Conservation (phyloP, 2,888 invertebrate genomes). For the Gymnoscelis rufifasciata region DNA sequence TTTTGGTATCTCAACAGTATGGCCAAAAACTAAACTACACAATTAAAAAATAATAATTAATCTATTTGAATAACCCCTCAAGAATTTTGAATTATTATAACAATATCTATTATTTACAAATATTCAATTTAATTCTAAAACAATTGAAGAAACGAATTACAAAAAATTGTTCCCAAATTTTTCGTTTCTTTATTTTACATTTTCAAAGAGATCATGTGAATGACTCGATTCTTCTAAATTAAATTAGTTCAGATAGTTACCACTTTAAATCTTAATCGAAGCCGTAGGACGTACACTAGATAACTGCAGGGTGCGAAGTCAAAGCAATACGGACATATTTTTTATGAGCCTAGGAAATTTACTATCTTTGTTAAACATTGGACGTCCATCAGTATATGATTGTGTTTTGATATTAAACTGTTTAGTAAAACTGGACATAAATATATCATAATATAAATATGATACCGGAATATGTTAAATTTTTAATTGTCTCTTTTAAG, state of each 20-base stretch:
- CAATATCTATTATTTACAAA: constrained; percentile 24
- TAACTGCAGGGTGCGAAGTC: too few species aligned
- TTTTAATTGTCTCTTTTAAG: too few species aligned
- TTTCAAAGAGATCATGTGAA: constrained; percentile 26
- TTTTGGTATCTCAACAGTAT: not conserved
- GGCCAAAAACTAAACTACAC: not conserved
- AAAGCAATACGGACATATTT: too few species aligned
- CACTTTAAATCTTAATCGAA: not conserved
- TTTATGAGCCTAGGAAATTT: too few species aligned
- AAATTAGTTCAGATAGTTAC: not conserved
- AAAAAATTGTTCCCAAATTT: constrained; percentile 29
- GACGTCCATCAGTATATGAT: too few species aligned
- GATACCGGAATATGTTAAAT: too few species aligned
- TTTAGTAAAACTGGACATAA: too few species aligned
- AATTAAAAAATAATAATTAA: not conserved
- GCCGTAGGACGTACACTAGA: too few species aligned
- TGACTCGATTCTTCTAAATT: not conserved
- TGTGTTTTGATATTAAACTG: too few species aligned
- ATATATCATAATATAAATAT: too few species aligned
- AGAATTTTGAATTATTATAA: constrained; percentile 17
- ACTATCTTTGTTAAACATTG: too few species aligned
- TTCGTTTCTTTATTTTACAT: constrained; percentile 24
- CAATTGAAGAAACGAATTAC: constrained; percentile 22
- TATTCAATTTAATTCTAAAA: not conserved
- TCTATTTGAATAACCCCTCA: constrained; percentile 19